Evolutionary conservation across 1,140 invertebrate species (phyloP), one percentile per base, ranked within the genome.

Genomic region (Aphis craccivora): DNA sequence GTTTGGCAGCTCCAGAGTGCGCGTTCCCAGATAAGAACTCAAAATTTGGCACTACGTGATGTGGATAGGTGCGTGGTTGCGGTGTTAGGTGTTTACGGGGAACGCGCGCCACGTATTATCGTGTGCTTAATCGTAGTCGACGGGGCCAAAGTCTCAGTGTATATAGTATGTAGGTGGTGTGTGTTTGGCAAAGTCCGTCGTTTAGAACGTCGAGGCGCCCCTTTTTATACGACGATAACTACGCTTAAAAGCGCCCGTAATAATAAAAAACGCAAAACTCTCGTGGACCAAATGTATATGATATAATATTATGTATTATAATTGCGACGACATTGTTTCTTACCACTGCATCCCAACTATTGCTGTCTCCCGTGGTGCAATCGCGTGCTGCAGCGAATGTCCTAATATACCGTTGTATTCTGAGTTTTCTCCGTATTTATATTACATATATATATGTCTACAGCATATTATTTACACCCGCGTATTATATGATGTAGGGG

Each of bases 1-100:
- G 67, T 93, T 93, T 93, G 91, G 91, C 91, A 93, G 91, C 76
- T 86, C 91, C 91, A 93, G 91, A 93, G 89, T 53, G 53, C 55
- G 60, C 67, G 76, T 81, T 83, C 81, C n/a, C 67, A 93, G 91
- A 93, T 93, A 93, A 93, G 91, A 93, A 93, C 91, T 92, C 76
- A 84, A 40, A 43, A 86, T 93, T 93, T 93, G 91, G 91, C 91
- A 86, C 91, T 84, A 35, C 48, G 91, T n/a, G 81, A 14, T 48
- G 40, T 9, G 45, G 48, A 37, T 23, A 37, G 87, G 37, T 51
- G n/a, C 11, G 48, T 8, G 30, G 35, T n/a, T 48, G 20, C 2
- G 20, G 87, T n/a, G 86, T 48, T 43, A 87, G 86, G 86, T 87
- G 86, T 87, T 87, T 87, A 51, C 18, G 86, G 43, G 14, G 25